Evolutionary conservation across 2,888 invertebrate genomes (phyloP), one percentile per base, ranked within the genome.

Genomic region (Nudaria mundana): DNA sequence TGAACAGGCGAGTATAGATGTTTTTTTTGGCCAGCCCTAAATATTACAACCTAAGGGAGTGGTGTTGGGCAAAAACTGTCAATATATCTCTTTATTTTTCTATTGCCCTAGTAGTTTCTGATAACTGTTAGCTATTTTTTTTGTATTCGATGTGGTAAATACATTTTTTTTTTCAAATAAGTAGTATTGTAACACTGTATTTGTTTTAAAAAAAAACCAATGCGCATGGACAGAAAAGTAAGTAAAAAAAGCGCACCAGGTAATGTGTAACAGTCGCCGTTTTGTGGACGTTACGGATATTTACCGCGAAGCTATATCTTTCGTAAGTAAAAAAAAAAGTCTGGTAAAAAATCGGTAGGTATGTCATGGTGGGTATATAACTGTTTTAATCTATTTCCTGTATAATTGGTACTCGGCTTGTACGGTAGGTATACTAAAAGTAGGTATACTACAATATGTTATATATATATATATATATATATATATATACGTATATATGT

Each of bases 171-270:
- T 29, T 28, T 23, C 15, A 26, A 29, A 22, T 44, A 16, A 40
- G 23, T 56, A 45, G 47, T 25, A 30, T 30, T 43, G 29, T 38
- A n/a, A n/a, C 43, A 32, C 39, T 52, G 44, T 35, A 14, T 28
- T 25, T 24, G 12, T 25, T 24, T 0, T 14, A 23, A 12, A n/a
- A 28, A 15, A 28, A 11, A 20, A 20, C 5, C 6, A 7, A 28
- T 50, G 71, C 74, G 74, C 71, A 43, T 60, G 71, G 69, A 66
- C 39, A 45, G n/a, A n/a, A 64, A 52, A 20, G 76, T 77, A 78
- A 76, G 78, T 77, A 75, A 55, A 5, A n/a, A 20, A 3, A 50
- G 77, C 77, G 80, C 80, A 67, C 74, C 81, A 81, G 81, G 81
- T 81, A 78, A 78, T 43, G 46, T 59, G 55, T 48, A 36, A 23